These are phyloP conservation scores for Pitta sordida DNA, from an alignment of 2,113 vertebrate species.

Conservation along the genomic window DNA sequence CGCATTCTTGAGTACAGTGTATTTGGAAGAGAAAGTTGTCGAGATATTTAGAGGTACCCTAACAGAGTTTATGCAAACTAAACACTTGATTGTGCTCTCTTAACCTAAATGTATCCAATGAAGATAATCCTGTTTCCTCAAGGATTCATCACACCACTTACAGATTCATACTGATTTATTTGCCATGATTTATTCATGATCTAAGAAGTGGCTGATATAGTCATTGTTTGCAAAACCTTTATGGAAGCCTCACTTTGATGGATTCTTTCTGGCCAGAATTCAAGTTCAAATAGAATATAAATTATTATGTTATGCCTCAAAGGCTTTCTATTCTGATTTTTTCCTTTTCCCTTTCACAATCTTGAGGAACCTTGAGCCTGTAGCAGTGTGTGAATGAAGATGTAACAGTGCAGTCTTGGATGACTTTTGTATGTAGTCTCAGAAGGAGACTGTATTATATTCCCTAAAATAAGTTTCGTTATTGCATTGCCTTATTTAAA, in stretches of 20 bases:
- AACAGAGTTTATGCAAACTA: background rate
- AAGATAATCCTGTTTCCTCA: background rate
- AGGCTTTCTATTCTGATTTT: background rate
- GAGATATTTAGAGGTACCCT: background rate
- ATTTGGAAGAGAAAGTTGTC: background rate
- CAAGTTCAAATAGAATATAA: background rate
- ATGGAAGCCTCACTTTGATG: background rate
- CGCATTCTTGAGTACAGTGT: background rate
- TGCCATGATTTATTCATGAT: background rate
- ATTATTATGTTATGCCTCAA: background rate
- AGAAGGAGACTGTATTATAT: background rate
- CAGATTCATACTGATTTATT: background rate
- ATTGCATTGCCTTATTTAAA: background rate
- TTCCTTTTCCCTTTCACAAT: background rate
- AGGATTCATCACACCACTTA: background rate
- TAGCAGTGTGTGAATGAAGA: background rate
- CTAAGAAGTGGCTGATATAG: background rate
- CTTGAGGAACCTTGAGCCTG: background rate
- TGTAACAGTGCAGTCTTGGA: background rate
- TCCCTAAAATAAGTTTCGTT: background rate
- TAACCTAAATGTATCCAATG: background rate
- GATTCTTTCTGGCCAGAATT: background rate
- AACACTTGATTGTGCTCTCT: background rate
- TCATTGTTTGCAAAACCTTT: background rate
- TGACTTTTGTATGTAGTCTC: background rate